Evolutionary conservation across 2,888 invertebrate genomes (phyloP).

Genomic region (Melanchra persicariae): DNA sequence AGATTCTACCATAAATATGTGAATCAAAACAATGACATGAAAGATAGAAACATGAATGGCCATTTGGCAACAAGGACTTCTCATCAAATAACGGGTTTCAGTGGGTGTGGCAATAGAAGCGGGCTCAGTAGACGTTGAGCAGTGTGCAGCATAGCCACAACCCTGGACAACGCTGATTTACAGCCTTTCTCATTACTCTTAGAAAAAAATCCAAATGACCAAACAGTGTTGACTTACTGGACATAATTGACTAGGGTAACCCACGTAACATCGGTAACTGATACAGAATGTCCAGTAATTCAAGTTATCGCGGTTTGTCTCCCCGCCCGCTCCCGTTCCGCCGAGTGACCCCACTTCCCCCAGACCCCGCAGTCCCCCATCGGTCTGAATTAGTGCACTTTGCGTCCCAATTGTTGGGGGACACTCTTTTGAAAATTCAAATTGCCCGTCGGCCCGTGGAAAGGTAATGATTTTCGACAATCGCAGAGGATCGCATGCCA

Average conservation of each 20-base stretch:
- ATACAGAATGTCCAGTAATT: constrained; percentile 69
- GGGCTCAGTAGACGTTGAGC: too few species aligned
- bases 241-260: constrained; percentile 3
- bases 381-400: constrained; percentile 74
- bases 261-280: constrained; percentile 19
- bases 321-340: constrained; percentile 59
- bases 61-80: too few species aligned
- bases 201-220: neutral
- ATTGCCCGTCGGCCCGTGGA: constrained; percentile 58
- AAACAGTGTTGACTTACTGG: constrained; percentile 13
- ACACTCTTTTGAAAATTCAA: constrained; percentile 61
- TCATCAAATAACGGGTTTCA: too few species aligned
- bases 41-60: too few species aligned
- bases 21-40: neutral
- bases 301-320: constrained; percentile 72
- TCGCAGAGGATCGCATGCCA: constrained; percentile 30
- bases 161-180: too few species aligned
- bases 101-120: too few species aligned
- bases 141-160: too few species aligned
- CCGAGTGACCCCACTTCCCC: constrained; percentile 52
- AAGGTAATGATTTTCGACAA: constrained; percentile 55
- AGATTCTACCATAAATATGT: neutral
- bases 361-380: constrained; percentile 35
- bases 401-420: constrained; percentile 62
- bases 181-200: too few species aligned